Percentiles rank a stretch among this genome's conserved stretches.
These are phyloP conservation scores for Parotocinclus haroldoi DNA, from an alignment of 2,797 vertebrate genomes.

Conservation along the genomic window DNA sequence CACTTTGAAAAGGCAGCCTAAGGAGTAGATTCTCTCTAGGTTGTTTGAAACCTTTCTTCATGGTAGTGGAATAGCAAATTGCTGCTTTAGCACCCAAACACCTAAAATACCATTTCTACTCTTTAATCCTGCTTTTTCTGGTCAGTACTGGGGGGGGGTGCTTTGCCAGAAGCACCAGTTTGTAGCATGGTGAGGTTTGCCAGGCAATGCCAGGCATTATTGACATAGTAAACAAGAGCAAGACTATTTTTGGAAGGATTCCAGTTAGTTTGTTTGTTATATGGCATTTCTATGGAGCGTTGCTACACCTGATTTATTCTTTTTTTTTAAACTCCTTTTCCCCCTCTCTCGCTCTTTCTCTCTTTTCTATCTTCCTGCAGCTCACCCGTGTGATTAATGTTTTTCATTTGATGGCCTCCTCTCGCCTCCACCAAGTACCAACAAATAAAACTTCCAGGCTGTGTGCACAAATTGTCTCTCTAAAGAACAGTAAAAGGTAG, in stretches of 20 bases:
- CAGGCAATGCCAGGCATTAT: neutral
- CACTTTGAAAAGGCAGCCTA: no score
- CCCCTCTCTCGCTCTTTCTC: conserved; percentile 53
- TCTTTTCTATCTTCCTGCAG: conserved; percentile 77
- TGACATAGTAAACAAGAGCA: conserved; percentile 6
- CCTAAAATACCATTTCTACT: no score
- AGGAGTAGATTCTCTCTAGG: no score
- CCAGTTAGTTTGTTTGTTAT: conserved; percentile 61
- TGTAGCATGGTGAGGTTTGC: no score
- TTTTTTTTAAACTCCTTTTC: conserved; percentile 43
- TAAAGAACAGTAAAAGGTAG: conserved; percentile 75
- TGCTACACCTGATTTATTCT: conserved; percentile 67
- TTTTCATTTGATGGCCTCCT: conserved; percentile 78
- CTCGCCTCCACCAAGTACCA: conserved; percentile 70
- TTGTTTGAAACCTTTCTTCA: no score
- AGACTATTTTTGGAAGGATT: conserved; percentile 51
- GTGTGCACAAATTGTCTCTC: conserved; percentile 79
- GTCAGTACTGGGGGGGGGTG: no score
- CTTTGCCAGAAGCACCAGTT: no score
- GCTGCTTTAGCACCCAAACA: no score
- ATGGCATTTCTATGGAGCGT: conserved; percentile 57
- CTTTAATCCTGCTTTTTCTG: no score
- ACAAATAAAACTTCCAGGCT: conserved; percentile 76
- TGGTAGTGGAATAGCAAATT: no score
- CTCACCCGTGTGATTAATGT: conserved; percentile 80